phyloP scores from a whole-genome alignment of 2,797 vertebrate genomes.

The Tenualosa thibaudeaui region DNA sequence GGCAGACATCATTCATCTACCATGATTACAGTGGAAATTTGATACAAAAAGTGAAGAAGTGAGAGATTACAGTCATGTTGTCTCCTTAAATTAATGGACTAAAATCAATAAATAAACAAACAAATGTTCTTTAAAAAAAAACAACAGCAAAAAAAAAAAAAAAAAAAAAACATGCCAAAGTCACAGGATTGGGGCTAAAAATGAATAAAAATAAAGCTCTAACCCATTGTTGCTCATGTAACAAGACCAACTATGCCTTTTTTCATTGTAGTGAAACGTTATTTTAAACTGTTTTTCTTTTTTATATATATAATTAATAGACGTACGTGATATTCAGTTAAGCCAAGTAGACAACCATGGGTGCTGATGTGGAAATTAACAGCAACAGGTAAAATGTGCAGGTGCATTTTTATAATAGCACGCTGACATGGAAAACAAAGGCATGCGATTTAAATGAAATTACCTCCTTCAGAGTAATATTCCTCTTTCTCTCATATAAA shows the following conservation, averaged over 20 bases:
- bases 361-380: neutral
- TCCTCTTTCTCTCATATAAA: slow-evolving; percentile 46
- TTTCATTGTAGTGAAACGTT: too few relatives aligned
- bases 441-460: neutral
- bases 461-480: slow-evolving; percentile 56
- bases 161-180: neutral
- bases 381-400: neutral
- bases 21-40: slow-evolving; percentile 38
- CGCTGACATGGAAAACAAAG: neutral
- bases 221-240: too few relatives aligned
- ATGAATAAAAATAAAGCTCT: too few relatives aligned
- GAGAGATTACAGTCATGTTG: neutral
- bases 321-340: neutral
- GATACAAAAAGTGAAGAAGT: too few relatives aligned
- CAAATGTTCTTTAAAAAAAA: neutral
- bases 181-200: neutral
- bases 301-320: neutral
- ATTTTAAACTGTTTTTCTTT: too few relatives aligned
- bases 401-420: neutral
- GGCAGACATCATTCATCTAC: slow-evolving; percentile 48
- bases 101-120: neutral
- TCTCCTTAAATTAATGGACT: neutral
- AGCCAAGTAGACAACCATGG: neutral
- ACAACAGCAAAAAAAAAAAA: neutral
- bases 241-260: too few relatives aligned